These are phyloP conservation scores for Poecilia picta DNA, from an alignment of 2,797 vertebrate genomes.

Conservation along the genomic window DNA sequence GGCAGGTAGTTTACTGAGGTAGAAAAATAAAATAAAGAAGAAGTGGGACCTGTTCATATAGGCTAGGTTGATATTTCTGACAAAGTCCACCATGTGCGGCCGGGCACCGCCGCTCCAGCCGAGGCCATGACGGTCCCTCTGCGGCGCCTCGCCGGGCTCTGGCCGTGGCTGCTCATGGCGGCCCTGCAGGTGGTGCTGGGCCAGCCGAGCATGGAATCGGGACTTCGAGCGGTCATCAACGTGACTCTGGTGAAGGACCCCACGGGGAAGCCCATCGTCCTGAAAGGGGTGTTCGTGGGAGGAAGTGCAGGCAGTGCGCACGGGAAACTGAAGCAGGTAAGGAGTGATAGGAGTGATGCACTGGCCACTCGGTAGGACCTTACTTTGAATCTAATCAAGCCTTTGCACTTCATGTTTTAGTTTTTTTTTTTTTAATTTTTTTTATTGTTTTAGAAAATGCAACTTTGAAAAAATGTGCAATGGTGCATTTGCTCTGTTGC, in stretches of 20 bases:
- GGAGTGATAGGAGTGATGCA: conserved; percentile 40
- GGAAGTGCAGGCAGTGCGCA: conserved; percentile 89
- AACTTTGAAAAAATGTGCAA: background rate
- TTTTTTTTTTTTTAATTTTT: background rate
- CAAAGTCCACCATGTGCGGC: conserved; percentile 90
- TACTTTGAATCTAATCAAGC: background rate
- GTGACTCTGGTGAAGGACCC: conserved; percentile 91
- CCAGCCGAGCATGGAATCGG: conserved; percentile 86
- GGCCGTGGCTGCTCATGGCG: conserved; percentile 94
- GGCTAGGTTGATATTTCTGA: background rate
- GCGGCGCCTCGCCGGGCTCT: conserved; percentile 89
- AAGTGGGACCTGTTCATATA: background rate
- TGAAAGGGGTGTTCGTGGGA: conserved; percentile 92
- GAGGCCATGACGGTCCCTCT: conserved; percentile 93
- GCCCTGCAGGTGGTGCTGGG: conserved; percentile 90
- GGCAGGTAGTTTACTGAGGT: conserved; percentile 23
- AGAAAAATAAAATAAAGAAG: background rate
- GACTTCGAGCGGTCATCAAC: conserved; percentile 89
- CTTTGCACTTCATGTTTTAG: background rate
- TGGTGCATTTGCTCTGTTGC: background rate
- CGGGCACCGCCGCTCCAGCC: conserved; percentile 89
- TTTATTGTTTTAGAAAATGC: background rate
- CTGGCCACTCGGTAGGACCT: background rate
- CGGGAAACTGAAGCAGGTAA: conserved; percentile 96
- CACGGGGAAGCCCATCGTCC: conserved; percentile 82